These are phyloP conservation scores for Azemiops feae DNA, from an alignment of 2,113 vertebrate species.

Conservation along the genomic window DNA sequence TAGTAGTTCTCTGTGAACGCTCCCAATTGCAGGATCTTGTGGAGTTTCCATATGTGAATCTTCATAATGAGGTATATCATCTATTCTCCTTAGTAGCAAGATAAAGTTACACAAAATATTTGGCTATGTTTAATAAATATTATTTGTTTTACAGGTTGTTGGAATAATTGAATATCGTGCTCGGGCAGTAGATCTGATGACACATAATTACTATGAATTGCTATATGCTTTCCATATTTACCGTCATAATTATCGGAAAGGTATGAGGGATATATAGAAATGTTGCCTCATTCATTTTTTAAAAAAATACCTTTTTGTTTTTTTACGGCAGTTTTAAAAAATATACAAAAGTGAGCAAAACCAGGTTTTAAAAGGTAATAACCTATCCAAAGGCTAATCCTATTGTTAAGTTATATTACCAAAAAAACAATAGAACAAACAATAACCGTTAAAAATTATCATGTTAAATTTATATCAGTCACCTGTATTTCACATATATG, in stretches of 20 bases:
- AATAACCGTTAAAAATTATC: neutral
- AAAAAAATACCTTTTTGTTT: neutral
- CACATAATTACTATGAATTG: slow-evolving; percentile 95
- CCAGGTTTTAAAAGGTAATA: neutral
- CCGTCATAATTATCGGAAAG: slow-evolving; percentile 96
- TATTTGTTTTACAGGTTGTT: slow-evolving; percentile 77
- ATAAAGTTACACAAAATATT: rapidly evolving
- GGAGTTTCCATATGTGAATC: slow-evolving; percentile 90
- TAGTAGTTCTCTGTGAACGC: slow-evolving; percentile 92
- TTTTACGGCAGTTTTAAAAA: no score
- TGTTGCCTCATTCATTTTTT: neutral
- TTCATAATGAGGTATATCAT: slow-evolving; percentile 85
- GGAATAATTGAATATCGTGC: slow-evolving; percentile 92
- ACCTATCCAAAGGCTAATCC: neutral
- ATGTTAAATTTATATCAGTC: neutral
- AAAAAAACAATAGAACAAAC: neutral
- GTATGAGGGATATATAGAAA: slow-evolving; percentile 52
- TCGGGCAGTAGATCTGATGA: slow-evolving; percentile 88
- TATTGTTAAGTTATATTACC: neutral
- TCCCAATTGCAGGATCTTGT: slow-evolving; percentile 92
- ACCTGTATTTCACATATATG: neutral
- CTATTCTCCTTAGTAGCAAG: rapidly evolving
- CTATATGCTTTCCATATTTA: slow-evolving; percentile 95
- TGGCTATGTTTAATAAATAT: neutral
- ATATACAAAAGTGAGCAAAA: no score